phyloP scores from a whole-genome alignment of 2,113 vertebrate genomes.

The Dendropsophus ebraccatus region DNA sequence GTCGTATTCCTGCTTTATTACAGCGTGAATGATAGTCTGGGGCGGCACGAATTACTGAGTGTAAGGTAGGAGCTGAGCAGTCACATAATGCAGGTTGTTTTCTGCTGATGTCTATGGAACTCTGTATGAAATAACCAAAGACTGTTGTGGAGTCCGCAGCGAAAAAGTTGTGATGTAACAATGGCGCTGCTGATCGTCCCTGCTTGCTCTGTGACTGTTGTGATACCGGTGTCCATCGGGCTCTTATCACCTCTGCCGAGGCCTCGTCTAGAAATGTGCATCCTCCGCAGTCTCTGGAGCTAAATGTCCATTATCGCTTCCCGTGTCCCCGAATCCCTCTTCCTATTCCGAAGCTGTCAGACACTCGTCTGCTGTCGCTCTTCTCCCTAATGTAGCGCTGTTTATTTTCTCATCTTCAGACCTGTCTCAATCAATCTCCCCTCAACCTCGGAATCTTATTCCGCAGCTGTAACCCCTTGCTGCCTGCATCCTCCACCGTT shows the following conservation, averaged over 20 bases:
- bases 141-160: background rate
- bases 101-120: background rate
- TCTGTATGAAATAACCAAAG: background rate
- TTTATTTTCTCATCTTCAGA: constrained; percentile 48
- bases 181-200: background rate
- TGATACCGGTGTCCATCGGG: background rate
- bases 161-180: background rate
- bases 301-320: constrained; percentile 6
- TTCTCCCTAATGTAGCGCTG: background rate
- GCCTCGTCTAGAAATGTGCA: background rate
- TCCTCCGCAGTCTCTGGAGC: constrained; percentile 8
- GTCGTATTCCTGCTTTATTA: background rate
- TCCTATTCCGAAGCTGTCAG: constrained; percentile 22
- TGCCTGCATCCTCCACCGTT: background rate
- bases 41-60: background rate
- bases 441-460: background rate
- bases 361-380: background rate
- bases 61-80: background rate
- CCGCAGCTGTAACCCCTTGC: background rate
- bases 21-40: background rate
- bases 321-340: constrained; percentile 19
- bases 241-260: background rate
- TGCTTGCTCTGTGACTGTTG: background rate
- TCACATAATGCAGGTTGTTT: background rate
- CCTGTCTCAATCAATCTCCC: constrained; percentile 42